A percentile compares a stretch with the other conserved stretches of the same genome.
Evolutionary conservation across 2,797 vertebrate genomes (phyloP).

Genomic region (Eutrigla gurnardus): DNA sequence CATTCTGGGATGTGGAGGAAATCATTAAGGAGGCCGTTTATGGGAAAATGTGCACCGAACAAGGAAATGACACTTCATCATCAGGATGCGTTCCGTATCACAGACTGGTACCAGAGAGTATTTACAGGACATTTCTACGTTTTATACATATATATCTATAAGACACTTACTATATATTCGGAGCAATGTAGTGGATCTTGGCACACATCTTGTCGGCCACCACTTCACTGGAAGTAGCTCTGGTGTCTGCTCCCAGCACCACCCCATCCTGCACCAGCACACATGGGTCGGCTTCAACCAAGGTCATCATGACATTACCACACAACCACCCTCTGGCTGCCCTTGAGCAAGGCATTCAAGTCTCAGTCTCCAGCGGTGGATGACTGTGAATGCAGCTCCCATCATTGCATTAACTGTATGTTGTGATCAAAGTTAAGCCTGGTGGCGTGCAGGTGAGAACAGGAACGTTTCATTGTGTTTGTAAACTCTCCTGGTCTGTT

Average conservation of each 20-base stretch:
- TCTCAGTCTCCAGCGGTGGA: not conserved
- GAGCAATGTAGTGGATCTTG: conserved; percentile 85
- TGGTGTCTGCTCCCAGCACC: conserved; percentile 84
- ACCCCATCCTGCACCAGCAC: conserved; percentile 81
- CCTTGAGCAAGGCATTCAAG: not conserved
- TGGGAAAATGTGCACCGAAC: not conserved
- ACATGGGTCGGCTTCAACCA: not conserved
- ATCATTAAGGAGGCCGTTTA: not conserved
- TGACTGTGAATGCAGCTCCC: not conserved
- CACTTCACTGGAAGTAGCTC: conserved; percentile 81
- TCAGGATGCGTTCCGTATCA: not conserved
- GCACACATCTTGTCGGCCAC: conserved; percentile 84
- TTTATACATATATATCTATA: no score
- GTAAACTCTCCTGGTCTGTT: no score
- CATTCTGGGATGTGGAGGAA: not conserved
- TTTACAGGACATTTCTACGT: not conserved
- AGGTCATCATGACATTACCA: not conserved
- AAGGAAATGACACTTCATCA: no score
- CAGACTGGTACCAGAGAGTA: not conserved
- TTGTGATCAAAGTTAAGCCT: not conserved
- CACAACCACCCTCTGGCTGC: not conserved
- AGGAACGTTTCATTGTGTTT: not conserved
- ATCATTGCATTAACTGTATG: not conserved
- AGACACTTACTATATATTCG: conserved; percentile 84
- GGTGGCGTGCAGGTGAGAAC: not conserved